These are phyloP conservation scores for Lophura swinhoii DNA, from an alignment of 2,797 vertebrate genomes.

Conservation along the genomic window DNA sequence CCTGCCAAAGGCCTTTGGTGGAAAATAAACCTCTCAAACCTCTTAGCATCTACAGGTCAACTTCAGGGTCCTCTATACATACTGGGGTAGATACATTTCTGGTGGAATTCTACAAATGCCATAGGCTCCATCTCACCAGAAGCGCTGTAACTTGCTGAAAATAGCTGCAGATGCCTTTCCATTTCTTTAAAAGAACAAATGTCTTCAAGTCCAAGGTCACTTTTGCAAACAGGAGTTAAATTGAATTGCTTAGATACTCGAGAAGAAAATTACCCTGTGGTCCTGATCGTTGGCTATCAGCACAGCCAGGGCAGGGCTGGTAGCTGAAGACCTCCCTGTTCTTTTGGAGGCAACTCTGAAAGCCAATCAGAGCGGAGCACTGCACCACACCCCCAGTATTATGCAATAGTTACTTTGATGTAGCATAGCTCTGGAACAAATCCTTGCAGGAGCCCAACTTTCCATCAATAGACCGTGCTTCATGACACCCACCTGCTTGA, in stretches of 20 bases:
- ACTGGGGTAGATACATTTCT: neutral
- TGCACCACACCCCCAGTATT: neutral
- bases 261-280: neutral
- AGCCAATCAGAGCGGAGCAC: fast-evolving
- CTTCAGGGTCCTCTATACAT: neutral
- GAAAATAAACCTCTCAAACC: neutral
- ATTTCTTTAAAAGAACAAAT: neutral
- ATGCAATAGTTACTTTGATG: neutral
- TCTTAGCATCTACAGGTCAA: neutral
- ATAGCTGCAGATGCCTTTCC: neutral
- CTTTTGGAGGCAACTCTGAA: no score
- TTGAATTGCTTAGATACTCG: neutral
- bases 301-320: neutral
- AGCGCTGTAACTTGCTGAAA: neutral
- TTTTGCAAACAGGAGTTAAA: neutral
- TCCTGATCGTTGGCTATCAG: neutral
- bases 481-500: fast-evolving
- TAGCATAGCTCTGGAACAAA: neutral
- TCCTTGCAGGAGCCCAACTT: neutral
- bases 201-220: neutral
- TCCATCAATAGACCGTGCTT: neutral
- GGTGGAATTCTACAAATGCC: neutral
- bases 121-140: fast-evolving
- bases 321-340: neutral
- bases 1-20: neutral